Base-by-base conservation (phyloP, 2,113 vertebrate genomes). In the Furnarius figulus region DNA sequence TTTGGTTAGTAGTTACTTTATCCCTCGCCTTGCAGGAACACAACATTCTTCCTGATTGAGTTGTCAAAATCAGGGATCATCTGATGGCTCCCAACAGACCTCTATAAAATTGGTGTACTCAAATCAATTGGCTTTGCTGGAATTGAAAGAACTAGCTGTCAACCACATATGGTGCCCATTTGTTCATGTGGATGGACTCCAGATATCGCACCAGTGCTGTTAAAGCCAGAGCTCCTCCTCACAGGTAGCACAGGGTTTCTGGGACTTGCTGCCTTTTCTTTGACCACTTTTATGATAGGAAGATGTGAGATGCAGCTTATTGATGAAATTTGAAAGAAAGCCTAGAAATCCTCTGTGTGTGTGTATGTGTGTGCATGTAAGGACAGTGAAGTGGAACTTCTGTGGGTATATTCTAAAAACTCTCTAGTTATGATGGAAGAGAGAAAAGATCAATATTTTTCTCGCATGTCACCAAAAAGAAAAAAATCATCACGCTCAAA, bases 11-110 rank as follows among this genome's bases (percentile, higher is more conserved):
- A 53, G 74, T 23, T 80, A 35, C 55, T 86, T 86, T 40, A 75
- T 79, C 68, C 61, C 30, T 93, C 14, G 3, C 59, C 53, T 86
- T 63, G 46, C 15, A 37, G 89, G 72, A 93, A 92, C 44, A 85
- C n/a, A 82, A 82, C 55, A 70, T 93, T 76, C 68, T 82, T 78
- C 61, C 92, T 93, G 87, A 97, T 96, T 96, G 92, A 97, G 87
- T 93, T 93, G 85, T 97, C 96, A 97, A 92, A 92, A 93, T 62
- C 74, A 37, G 85, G 92, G 87, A 71, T 91, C 85, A 55, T 92
- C 93, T 94, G 92, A 95, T 89, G 95, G 75, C 92, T 96, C 89
- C 92, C 86, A 93, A 58, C 53, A 94, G 87, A 90, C 66, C 70
- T 40, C 46, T 91, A 40, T 62, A 37, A 93, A 97, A 74, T 47